Evolutionary conservation across 2,888 invertebrate species (phyloP).

Genomic region (Metallyticus violacea): DNA sequence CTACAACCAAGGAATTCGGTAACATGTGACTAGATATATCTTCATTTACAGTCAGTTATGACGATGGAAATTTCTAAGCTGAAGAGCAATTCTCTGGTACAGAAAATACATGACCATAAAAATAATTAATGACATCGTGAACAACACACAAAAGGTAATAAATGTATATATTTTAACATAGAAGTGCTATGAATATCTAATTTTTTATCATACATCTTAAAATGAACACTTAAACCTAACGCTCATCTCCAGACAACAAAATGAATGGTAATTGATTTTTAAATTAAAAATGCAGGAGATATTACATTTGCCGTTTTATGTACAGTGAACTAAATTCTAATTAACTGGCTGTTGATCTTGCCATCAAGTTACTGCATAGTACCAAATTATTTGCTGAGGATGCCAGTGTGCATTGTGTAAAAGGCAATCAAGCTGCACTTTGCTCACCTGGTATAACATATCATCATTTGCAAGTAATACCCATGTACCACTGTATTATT

Average conservation of each 20-base stretch:
- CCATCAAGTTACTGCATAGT: no score
- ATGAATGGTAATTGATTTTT: neutral
- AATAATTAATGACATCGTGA: neutral
- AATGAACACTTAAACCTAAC: neutral
- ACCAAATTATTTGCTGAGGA: no score
- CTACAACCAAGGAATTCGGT: neutral
- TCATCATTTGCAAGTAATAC: no score
- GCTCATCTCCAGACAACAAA: neutral
- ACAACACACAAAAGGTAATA: neutral
- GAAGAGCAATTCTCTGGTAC: neutral
- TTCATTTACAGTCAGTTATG: neutral
- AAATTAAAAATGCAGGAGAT: neutral
- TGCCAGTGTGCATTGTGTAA: no score
- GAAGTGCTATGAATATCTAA: neutral
- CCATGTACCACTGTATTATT: no score
- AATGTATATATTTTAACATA: neutral
- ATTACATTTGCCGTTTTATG: no score
- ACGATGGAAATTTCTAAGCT: neutral
- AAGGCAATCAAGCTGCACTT: no score
- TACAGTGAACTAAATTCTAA: no score
- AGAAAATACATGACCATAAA: neutral
- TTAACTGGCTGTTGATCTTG: no score
- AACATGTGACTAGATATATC: neutral
- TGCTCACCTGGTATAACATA: no score
- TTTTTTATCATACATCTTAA: neutral